phyloP scores from a whole-genome alignment of 2,797 vertebrate genomes.

The Anableps anableps region DNA sequence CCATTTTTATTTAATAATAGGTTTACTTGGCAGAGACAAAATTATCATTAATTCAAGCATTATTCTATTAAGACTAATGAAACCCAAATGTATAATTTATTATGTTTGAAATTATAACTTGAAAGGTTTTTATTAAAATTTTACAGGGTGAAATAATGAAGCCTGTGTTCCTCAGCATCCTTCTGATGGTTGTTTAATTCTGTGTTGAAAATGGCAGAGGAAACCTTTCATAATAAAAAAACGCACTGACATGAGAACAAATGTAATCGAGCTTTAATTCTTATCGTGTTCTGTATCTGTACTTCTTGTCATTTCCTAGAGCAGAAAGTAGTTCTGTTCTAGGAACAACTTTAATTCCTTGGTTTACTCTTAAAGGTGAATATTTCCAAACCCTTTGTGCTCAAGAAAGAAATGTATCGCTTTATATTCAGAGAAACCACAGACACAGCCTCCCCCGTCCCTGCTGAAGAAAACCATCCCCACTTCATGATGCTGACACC shows the following conservation, averaged over 20 bases:
- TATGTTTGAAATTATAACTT: slow-evolving; percentile 49
- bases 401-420: too few species aligned
- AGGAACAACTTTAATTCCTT: too few species aligned
- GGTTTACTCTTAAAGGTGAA: too few species aligned
- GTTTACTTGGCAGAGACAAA: slow-evolving; percentile 36
- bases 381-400: too few species aligned
- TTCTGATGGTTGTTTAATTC: background rate
- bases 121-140: slow-evolving; percentile 16
- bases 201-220: background rate
- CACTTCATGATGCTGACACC: too few species aligned
- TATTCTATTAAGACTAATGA: slow-evolving; percentile 34
- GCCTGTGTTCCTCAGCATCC: background rate
- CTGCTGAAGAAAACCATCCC: too few species aligned
- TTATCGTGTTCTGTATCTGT: background rate
- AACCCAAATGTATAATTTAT: slow-evolving; percentile 42
- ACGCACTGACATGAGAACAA: background rate
- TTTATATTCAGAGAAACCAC: too few species aligned
- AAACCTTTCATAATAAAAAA: slow-evolving; percentile 7
- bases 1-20: slow-evolving; percentile 42
- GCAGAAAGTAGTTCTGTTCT: too few species aligned
- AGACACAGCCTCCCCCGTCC: too few species aligned
- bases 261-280: background rate
- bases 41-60: slow-evolving; percentile 38
- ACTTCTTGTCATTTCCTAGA: background rate
- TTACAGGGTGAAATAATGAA: slow-evolving; percentile 4